A percentile compares a stretch with the other conserved stretches of the same genome.
Conservation (phyloP, 2,113 vertebrate species). For the Gracilinanus agilis region DNA sequence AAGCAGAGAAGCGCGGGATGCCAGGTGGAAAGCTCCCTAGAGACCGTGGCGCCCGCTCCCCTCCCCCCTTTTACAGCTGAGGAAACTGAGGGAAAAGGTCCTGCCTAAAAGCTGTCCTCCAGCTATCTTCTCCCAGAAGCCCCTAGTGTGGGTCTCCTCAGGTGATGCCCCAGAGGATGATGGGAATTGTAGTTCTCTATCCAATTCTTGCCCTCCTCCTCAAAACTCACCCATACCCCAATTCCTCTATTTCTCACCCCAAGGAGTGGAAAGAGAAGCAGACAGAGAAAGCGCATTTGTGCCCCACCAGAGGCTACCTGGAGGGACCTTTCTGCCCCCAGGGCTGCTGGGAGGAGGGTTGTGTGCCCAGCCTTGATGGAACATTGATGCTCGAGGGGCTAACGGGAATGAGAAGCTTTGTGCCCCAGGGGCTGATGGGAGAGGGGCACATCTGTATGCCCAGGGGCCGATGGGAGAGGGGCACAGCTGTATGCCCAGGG, state of each 20-base stretch:
- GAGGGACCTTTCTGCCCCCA: too few species aligned
- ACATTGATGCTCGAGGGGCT: too few species aligned
- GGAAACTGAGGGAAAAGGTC: neutral
- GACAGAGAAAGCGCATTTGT: neutral
- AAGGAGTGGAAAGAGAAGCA: neutral
- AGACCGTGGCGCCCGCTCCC: neutral
- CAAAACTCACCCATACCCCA: neutral
- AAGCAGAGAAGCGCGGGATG: neutral
- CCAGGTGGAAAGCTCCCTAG: neutral
- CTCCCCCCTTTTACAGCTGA: neutral
- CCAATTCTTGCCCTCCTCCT: neutral
- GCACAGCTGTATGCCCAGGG: too few species aligned
- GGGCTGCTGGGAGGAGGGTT: too few species aligned
- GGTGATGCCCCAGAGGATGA: neutral
- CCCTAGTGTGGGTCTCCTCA: neutral
- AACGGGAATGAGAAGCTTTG: neutral
- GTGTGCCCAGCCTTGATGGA: too few species aligned
- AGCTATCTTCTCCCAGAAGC: neutral
- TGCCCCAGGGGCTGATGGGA: neutral
- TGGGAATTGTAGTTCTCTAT: constrained; percentile 49
- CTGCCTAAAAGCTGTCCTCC: neutral
- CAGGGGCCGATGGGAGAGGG: too few species aligned
- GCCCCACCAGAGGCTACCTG: neutral
- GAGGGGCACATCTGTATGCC: too few species aligned
- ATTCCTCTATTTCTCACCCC: neutral